Evolutionary conservation across 2,797 vertebrate species (phyloP).

Genomic region (Rhinophrynus dorsalis): DNA sequence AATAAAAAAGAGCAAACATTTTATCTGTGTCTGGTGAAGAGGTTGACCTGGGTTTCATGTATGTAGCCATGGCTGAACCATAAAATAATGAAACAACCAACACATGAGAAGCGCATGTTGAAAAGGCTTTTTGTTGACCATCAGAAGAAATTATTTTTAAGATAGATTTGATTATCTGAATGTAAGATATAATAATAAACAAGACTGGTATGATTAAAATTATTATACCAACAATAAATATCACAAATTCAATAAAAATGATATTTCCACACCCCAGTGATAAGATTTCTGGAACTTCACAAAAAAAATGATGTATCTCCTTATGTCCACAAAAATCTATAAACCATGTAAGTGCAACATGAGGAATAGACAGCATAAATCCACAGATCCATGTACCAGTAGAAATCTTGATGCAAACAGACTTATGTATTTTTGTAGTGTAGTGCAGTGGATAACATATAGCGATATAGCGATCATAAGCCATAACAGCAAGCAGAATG

Average conservation of each 20-base stretch:
- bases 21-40: conserved; percentile 49
- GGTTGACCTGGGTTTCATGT: conserved; percentile 47
- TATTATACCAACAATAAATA: conserved; percentile 1
- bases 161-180: conserved; percentile 34
- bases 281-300: conserved; percentile 14
- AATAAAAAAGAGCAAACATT: conserved; percentile 48
- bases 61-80: conserved; percentile 47
- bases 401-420: not conserved
- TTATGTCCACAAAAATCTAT: conserved; percentile 6
- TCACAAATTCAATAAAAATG: not conserved
- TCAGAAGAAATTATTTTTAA: conserved; percentile 41
- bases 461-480: conserved; percentile 6
- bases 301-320: conserved; percentile 21
- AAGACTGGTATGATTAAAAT: not conserved
- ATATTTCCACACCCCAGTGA: conserved; percentile 1
- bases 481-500: conserved; percentile 18
- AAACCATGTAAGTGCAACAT: not conserved
- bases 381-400: not conserved
- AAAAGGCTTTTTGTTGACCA: conserved; percentile 45
- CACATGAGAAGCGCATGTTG: conserved; percentile 47
- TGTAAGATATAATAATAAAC: conserved; percentile 3
- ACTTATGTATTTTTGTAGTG: not conserved
- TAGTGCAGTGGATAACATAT: conserved; percentile 29
- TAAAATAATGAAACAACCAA: conserved; percentile 48
- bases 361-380: not conserved